Conservation (phyloP, 2,888 invertebrate genomes). For the Blastobasis lacticolella region DNA sequence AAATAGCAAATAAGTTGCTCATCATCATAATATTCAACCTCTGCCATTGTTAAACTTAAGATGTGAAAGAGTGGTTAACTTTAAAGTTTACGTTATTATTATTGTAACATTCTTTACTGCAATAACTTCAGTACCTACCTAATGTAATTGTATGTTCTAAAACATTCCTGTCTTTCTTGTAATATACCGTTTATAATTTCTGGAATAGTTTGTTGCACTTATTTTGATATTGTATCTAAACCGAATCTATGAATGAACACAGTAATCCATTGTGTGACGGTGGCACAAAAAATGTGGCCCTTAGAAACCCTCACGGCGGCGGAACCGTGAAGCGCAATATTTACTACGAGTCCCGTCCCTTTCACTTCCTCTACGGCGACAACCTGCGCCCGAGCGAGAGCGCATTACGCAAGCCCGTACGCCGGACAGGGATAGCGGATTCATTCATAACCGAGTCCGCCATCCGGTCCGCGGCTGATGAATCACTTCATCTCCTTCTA, state of each 20-base stretch:
- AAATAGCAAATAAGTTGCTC: no score
- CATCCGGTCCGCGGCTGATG: conserved; percentile 69
- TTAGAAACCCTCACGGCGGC: conserved; percentile 48
- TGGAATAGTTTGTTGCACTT: no score
- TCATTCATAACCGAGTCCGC: conserved; percentile 73
- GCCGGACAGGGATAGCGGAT: conserved; percentile 57
- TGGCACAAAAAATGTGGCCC: conserved; percentile 54
- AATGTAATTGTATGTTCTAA: no score
- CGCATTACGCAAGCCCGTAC: conserved; percentile 28
- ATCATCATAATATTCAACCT: no score
- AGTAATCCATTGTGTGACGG: conserved; percentile 43
- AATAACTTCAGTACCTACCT: no score
- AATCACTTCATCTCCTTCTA: conserved; percentile 71
- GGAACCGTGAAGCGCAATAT: conserved; percentile 62
- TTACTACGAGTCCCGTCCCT: conserved; percentile 72
- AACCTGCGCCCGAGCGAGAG: conserved; percentile 61
- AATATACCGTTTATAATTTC: no score
- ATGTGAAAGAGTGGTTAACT: no score
- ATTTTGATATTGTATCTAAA: background rate
- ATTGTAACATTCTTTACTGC: no score
- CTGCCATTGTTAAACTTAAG: no score
- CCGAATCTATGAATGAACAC: conserved; percentile 56
- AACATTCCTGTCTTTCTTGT: no score
- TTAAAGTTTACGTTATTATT: no score
- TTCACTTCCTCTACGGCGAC: conserved; percentile 72